These are phyloP conservation scores for Ciconia maguari DNA, from an alignment of 2,113 vertebrate species.

Conservation along the genomic window DNA sequence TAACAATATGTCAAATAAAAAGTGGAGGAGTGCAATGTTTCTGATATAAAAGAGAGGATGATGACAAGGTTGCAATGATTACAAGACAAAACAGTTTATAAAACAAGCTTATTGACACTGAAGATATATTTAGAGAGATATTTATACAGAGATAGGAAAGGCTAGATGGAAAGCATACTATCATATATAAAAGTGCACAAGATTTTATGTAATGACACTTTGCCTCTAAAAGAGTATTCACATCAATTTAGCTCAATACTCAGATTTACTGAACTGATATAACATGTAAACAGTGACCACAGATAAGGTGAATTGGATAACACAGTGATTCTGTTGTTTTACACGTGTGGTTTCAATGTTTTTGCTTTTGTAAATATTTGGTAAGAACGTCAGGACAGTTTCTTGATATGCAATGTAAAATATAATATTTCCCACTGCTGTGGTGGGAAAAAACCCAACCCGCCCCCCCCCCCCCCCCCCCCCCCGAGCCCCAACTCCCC, in stretches of 20 bases:
- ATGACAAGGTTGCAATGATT: not conserved
- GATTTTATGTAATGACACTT: not conserved
- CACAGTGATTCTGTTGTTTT: not conserved
- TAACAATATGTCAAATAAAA: not conserved
- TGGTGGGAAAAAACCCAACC: not conserved
- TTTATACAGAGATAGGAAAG: not conserved
- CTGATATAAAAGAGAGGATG: not conserved
- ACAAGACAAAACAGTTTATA: not conserved
- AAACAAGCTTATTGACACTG: not conserved
- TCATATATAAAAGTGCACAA: not conserved
- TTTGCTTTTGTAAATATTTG: not conserved
- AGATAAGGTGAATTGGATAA: not conserved
- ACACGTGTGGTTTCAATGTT: not conserved
- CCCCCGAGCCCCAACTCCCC: not conserved
- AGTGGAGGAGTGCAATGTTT: not conserved
- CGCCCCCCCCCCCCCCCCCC: fast-evolving
- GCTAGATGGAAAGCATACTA: not conserved
- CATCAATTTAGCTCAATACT: not conserved
- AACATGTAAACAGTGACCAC: not conserved
- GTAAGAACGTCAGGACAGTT: not conserved
- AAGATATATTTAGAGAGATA: not conserved
- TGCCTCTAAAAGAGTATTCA: not conserved
- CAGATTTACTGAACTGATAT: not conserved
- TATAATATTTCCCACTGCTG: not conserved
- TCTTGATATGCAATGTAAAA: not conserved